Conservation (phyloP, 2,797 vertebrate species). For the Eulemur rubriventer region DNA sequence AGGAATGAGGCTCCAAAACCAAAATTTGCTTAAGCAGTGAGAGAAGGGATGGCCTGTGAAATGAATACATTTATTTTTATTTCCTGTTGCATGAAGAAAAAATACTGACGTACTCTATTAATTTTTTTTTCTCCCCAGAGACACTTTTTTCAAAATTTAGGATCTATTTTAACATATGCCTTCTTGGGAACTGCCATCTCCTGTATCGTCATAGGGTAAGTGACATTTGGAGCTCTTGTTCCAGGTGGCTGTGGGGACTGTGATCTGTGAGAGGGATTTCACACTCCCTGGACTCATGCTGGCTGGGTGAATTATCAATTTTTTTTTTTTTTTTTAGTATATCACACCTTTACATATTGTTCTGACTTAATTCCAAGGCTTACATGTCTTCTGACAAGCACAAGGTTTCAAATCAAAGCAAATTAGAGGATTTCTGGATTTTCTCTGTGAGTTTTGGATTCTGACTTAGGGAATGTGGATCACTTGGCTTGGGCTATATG, state of each 20-base stretch:
- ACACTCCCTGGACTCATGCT: not conserved
- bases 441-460: not conserved
- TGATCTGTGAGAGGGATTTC: not conserved
- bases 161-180: conserved; percentile 90
- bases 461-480: not conserved
- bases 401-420: not conserved
- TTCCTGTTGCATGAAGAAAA: conserved; percentile 8
- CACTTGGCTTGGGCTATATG: not conserved
- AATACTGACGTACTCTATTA: not conserved
- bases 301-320: not conserved
- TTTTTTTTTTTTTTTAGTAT: not conserved
- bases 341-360: not conserved
- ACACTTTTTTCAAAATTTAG: conserved; percentile 90
- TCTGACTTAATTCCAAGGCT: not conserved
- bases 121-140: conserved; percentile 83
- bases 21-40: not conserved
- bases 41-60: not conserved
- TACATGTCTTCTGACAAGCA: not conserved
- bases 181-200: conserved; percentile 91
- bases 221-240: conserved; percentile 14
- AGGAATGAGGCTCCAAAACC: not conserved
- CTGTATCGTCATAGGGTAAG: conserved; percentile 91
- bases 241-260: not conserved
- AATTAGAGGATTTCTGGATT: not conserved
- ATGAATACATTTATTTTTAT: not conserved